phyloP scores from a whole-genome alignment of 1,140 invertebrate genomes.

The Saccostrea cuccullata region DNA sequence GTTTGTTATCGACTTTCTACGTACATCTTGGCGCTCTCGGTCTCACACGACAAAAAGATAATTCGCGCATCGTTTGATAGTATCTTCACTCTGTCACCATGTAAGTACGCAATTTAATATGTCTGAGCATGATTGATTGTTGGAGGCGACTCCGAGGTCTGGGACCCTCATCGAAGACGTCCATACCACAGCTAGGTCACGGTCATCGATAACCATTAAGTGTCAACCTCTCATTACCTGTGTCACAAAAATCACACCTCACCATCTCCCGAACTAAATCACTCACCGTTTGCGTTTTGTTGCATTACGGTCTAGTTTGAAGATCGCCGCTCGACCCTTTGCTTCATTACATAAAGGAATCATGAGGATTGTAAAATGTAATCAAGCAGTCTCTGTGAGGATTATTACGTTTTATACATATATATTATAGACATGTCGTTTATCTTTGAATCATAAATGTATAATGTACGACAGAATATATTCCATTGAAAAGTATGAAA shows the following conservation, averaged over 20 bases:
- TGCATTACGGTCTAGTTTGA: background rate
- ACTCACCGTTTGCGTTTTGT: slow-evolving; percentile 10
- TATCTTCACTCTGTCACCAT: slow-evolving; percentile 30
- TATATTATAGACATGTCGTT: no score
- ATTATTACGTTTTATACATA: no score
- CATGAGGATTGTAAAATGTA: background rate
- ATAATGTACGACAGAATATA: no score
- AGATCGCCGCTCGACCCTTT: background rate
- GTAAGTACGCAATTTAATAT: slow-evolving; percentile 24
- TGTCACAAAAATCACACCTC: slow-evolving; percentile 35
- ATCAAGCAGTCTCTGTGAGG: background rate
- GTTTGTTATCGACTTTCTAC: background rate
- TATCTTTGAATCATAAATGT: no score
- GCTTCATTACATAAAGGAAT: slow-evolving; percentile 1
- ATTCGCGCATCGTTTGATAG: slow-evolving; percentile 14
- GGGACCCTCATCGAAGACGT: slow-evolving; percentile 24
- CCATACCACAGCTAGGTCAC: background rate
- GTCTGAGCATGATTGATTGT: slow-evolving; percentile 27
- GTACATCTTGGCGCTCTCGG: slow-evolving; percentile 1
- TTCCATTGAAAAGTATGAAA: no score
- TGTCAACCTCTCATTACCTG: slow-evolving; percentile 24
- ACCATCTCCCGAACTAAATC: slow-evolving; percentile 2
- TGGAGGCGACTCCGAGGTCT: background rate
- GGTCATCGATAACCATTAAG: slow-evolving; percentile 25
- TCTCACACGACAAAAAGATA: background rate